phyloP scores from a whole-genome alignment of 2,113 vertebrate genomes.

The Cinclus mexicanus region DNA sequence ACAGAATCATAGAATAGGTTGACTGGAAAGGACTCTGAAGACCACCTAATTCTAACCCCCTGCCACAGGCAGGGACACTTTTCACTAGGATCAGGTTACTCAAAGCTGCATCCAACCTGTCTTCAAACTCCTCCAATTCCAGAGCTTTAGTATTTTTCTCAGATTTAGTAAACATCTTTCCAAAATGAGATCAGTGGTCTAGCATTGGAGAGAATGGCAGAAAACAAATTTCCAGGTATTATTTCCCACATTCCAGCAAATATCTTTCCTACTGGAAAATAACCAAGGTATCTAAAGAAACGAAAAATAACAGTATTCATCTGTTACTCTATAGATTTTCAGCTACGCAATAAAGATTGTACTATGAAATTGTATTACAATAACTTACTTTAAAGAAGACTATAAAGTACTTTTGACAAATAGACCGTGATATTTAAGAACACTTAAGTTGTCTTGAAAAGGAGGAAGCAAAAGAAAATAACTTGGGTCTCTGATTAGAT shows the following conservation, averaged over 20 bases:
- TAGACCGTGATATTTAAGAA: neutral
- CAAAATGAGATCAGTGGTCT: neutral
- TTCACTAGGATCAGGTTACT: neutral
- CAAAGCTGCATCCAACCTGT: neutral
- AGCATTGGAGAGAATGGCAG: neutral
- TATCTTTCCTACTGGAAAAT: neutral
- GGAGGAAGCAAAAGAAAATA: neutral
- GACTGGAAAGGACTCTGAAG: neutral
- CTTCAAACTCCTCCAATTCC: neutral
- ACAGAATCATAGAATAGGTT: neutral
- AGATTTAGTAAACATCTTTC: neutral
- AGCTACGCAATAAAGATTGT: neutral
- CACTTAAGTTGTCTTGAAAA: neutral
- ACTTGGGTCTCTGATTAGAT: neutral
- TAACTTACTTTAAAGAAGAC: neutral
- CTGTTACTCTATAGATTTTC: neutral
- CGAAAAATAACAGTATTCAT: neutral
- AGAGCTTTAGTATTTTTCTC: neutral
- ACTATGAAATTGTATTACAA: neutral
- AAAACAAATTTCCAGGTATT: neutral
- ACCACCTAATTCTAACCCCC: neutral
- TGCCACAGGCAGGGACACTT: neutral
- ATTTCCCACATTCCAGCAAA: neutral
- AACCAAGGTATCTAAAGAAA: neutral
- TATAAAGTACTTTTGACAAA: neutral